phyloP scores from a whole-genome alignment of 1,140 invertebrate species.

The Leptestheria dahalacensis region DNA sequence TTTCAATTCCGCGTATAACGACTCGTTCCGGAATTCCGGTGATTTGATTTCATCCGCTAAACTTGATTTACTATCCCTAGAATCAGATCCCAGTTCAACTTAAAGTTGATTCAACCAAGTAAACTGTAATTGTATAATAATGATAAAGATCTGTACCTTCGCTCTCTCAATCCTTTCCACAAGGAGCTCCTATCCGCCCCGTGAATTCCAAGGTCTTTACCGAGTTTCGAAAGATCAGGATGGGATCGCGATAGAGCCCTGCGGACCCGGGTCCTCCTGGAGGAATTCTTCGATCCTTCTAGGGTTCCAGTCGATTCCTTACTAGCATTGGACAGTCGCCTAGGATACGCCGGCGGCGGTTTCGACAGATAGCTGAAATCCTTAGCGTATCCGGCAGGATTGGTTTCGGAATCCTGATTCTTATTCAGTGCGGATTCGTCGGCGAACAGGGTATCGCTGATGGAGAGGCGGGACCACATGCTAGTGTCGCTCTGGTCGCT shows the following conservation, averaged over 20 bases:
- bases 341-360: slow-evolving; percentile 12
- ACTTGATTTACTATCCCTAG: not conserved
- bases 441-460: slow-evolving; percentile 14
- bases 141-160: not conserved
- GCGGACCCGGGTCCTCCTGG: slow-evolving; percentile 3
- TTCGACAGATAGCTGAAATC: slow-evolving; percentile 14
- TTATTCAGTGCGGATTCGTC: not conserved
- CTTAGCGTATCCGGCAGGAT: not conserved
- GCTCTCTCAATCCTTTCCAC: slow-evolving; percentile 2
- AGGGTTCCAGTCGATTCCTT: not conserved
- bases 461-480: slow-evolving; percentile 5
- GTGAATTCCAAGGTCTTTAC: slow-evolving; percentile 11
- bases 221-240: slow-evolving; percentile 38
- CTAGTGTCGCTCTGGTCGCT: not conserved
- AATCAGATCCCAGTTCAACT: too few species aligned
- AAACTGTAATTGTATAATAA: too few species aligned
- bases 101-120: too few species aligned
- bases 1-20: not conserved
- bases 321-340: not conserved
- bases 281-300: not conserved
- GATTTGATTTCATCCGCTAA: not conserved
- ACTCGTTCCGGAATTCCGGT: not conserved
- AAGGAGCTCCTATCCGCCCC: not conserved
- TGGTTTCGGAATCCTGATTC: not conserved
- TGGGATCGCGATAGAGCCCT: slow-evolving; percentile 53